Evolutionary conservation across 1,140 invertebrate genomes (phyloP), one percentile per base, ranked within the genome.

Genomic region (Portunus trituberculatus): DNA sequence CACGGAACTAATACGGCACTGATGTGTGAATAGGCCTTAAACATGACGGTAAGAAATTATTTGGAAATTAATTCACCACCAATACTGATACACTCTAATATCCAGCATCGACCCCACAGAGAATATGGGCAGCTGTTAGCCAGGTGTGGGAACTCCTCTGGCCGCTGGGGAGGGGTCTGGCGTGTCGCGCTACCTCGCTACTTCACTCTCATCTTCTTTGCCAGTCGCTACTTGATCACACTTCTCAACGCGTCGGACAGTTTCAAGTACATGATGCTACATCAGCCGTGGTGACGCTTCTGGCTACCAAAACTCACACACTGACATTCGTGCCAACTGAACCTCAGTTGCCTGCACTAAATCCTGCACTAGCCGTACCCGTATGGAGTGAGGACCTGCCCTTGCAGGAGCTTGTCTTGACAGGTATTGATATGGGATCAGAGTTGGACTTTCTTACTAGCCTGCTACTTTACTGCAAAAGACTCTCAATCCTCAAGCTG

Each of bases 341-440:
- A 20, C 16, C 67, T 76, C 67, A 76, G 25, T 25, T 76, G 16
- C 1, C n/a, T n/a, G 20, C 12, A n/a, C 67, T 76, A 2, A n/a
- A 20, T 2, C 67, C 67, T 8, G 67, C 25, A n/a, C 20, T 20
- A 76, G 67, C 67, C 12, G 67, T 7, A 25, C 20, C n/a, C 25
- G 6, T 76, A n/a, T 25, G 67, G 10, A 7, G 25, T 8, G 67
- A 76, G 20, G 20, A 76, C 20, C 20, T 76, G 20, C 67, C 67
- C 20, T 25, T 76, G 3, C 20, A 25, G 16, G 67, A 76, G 67
- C 67, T 76, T 7, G n/a, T 76, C 67, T 76, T 76, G 67, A 76
- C 67, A n/a, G 67, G 67, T 20, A 76, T 76, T n/a, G 67, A 76
- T n/a, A 76, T 76, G 67, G 67, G n/a, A n/a, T 76, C 67, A 76